A percentile compares a stretch with the other conserved stretches of the same genome.
phyloP scores from a whole-genome alignment of 1,140 invertebrate species.

The Drosophila lacertosa region DNA sequence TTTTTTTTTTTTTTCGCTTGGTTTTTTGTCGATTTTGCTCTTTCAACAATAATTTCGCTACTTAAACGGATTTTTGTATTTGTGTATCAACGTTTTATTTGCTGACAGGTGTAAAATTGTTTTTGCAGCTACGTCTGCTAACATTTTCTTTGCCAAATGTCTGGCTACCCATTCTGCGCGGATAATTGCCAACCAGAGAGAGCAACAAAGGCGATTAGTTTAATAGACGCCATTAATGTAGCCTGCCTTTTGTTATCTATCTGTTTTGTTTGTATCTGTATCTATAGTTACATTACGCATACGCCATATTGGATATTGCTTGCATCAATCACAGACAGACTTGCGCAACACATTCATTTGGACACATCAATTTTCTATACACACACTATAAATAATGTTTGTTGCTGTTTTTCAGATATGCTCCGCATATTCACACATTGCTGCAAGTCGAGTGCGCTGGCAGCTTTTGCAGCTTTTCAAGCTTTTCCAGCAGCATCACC shows the following conservation, averaged over 20 bases:
- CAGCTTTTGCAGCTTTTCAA: slow-evolving; percentile 8
- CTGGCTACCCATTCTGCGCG: slow-evolving; percentile 29
- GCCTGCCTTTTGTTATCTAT: slow-evolving; percentile 42
- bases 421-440: slow-evolving; percentile 66
- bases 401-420: slow-evolving; percentile 63
- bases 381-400: slow-evolving; percentile 71
- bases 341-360: slow-evolving; percentile 14
- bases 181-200: slow-evolving; percentile 59
- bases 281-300: slow-evolving; percentile 59
- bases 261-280: slow-evolving; percentile 41
- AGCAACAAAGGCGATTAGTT: slow-evolving; percentile 69
- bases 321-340: slow-evolving; percentile 64
- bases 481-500: slow-evolving; percentile 9
- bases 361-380: slow-evolving; percentile 42
- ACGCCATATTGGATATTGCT: slow-evolving; percentile 55
- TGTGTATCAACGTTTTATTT: slow-evolving; percentile 80
- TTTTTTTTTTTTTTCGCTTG: slow-evolving; percentile 37
- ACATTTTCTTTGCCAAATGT: slow-evolving; percentile 4
- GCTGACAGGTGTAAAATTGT: slow-evolving; percentile 80
- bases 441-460: slow-evolving; percentile 45
- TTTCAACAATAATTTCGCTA: slow-evolving; percentile 78
- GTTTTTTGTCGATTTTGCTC: slow-evolving; percentile 34
- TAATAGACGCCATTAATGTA: slow-evolving; percentile 75
- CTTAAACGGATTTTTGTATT: slow-evolving; percentile 77
- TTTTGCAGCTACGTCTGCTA: slow-evolving; percentile 28